Evolutionary conservation across 2,888 invertebrate genomes (phyloP), one percentile per base, ranked within the genome.

Genomic region (Dusona sp.): DNA sequence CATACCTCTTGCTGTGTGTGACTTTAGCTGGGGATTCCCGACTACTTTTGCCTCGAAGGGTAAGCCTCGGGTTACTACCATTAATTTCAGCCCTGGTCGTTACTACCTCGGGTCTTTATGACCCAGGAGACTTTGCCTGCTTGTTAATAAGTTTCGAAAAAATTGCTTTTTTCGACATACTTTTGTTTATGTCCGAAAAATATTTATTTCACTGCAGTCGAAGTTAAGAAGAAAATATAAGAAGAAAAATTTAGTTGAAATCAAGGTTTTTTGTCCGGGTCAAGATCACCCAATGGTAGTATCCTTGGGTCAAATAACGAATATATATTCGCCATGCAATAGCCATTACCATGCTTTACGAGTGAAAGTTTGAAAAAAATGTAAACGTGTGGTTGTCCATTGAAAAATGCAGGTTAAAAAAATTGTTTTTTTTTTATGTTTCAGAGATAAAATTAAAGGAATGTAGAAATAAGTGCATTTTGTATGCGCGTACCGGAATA

Each of bases 401-500:
- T 29, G 29, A 16, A 29, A 29, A 29, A 6, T n/a, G n/a, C 6
- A n/a, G n/a, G 1, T 57, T 11, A 0, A 7, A 73, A 54, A 38
- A n/a, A n/a, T 33, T 36, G 54, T 54, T n/a, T 13, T n/a, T n/a
- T 19, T 48, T 25, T 42, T 22, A 73, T 38, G 25, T 65, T 33
- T 19, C 9, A 45, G 61, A 77, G 38, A 87, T 74, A 79, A 51
- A 57, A 67, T 64, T 36, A 33, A 84, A 81, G 77, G 65, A 33
- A 78, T 78, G 83, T 65, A 85, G 54, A 81, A 45, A 51, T 67
- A 36, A 19, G 65, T 61, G 29, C 29, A 61, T 61, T 29, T 64
- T 42, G n/a, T 36, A 36, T 48, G 33, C 83, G 79, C 86, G 83
- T 86, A 86, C 83, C 85, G 64, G 79, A 83, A 61, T 73, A 42